Conservation (phyloP, 2,888 invertebrate genomes). For the Sphaerophoria taeniata region DNA sequence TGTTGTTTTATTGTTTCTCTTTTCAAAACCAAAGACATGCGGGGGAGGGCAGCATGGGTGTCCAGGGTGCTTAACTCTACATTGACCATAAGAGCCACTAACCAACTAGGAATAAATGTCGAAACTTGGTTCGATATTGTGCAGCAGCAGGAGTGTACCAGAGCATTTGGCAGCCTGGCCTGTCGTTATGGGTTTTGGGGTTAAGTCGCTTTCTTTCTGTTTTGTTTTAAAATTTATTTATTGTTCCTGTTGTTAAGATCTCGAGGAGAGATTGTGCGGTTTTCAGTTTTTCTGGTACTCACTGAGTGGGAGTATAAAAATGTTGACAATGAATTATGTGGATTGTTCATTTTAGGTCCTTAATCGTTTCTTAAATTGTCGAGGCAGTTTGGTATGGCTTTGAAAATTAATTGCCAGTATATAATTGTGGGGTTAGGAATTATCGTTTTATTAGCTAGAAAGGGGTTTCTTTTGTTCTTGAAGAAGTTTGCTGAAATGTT, state of each 20-base stretch:
- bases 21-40: neutral
- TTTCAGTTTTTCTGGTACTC: neutral
- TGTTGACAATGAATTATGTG: constrained; percentile 73
- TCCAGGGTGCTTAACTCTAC: constrained; percentile 7
- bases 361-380: constrained; percentile 73
- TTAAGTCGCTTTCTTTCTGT: constrained; percentile 29
- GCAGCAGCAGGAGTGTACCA: constrained; percentile 12
- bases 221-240: constrained; percentile 40
- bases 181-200: constrained; percentile 43
- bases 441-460: constrained; percentile 67
- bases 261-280: neutral
- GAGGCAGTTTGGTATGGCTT: constrained; percentile 66
- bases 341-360: constrained; percentile 62
- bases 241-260: neutral
- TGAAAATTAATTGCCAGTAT: constrained; percentile 62
- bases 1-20: constrained; percentile 34
- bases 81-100: constrained; percentile 48
- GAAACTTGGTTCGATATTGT: constrained; percentile 5
- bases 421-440: constrained; percentile 57
- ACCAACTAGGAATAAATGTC: constrained; percentile 43
- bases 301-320: constrained; percentile 37
- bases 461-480: too few relatives aligned
- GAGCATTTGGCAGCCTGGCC: constrained; percentile 17
- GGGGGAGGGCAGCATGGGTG: neutral
- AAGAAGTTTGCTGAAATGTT: too few relatives aligned